A percentile compares a stretch with the other conserved stretches of the same genome.
Conservation (phyloP, 2,888 invertebrate genomes). For the Ophion costatus region DNA sequence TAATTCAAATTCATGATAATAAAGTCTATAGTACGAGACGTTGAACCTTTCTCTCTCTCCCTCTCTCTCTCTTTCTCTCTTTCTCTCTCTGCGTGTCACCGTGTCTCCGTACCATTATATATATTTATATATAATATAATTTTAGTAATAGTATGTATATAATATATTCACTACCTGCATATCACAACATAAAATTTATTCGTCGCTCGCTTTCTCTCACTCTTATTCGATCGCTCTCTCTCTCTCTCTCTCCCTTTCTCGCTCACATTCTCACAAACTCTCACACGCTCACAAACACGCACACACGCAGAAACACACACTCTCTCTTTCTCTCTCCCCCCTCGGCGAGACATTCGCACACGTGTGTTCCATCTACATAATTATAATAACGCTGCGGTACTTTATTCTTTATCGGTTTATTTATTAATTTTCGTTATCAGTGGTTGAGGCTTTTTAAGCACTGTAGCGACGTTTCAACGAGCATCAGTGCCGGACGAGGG, state of each 20-base stretch:
- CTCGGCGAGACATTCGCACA: slow-evolving; percentile 68
- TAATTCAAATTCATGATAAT: slow-evolving; percentile 81
- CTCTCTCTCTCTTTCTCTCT: slow-evolving; percentile 6
- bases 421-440: slow-evolving; percentile 72
- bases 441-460: slow-evolving; percentile 80
- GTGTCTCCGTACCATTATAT: slow-evolving; percentile 73
- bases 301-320: slow-evolving; percentile 46
- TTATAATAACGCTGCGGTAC: slow-evolving; percentile 81
- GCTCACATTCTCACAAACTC: slow-evolving; percentile 52
- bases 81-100: not conserved
- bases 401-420: slow-evolving; percentile 26
- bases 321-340: slow-evolving; percentile 53
- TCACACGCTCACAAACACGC: slow-evolving; percentile 39
- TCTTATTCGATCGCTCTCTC: slow-evolving; percentile 44
- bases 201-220: slow-evolving; percentile 55
- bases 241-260: slow-evolving; percentile 42
- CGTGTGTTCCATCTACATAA: slow-evolving; percentile 79
- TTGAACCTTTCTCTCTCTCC: slow-evolving; percentile 69
- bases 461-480: slow-evolving; percentile 74
- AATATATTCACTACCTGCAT: slow-evolving; percentile 82
- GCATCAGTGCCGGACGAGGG: slow-evolving; percentile 55
- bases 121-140: slow-evolving; percentile 71
- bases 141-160: slow-evolving; percentile 76
- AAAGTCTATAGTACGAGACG: slow-evolving; percentile 81
- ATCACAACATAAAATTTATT: slow-evolving; percentile 83